These are phyloP conservation scores for Trichosurus vulpecula DNA, from an alignment of 2,797 vertebrate genomes.

Conservation along the genomic window DNA sequence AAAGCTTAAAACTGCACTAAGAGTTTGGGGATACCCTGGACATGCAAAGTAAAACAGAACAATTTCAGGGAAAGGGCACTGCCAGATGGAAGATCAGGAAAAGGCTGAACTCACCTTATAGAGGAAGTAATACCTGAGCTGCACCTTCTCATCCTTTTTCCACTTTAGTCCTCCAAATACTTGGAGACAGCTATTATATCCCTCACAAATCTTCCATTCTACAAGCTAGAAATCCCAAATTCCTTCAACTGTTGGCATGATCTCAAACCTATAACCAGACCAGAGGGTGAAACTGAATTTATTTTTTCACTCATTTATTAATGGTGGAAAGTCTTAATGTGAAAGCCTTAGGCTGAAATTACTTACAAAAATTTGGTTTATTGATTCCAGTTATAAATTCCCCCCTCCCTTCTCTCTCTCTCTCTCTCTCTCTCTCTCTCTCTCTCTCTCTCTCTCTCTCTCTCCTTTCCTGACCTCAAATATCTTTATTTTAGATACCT, in stretches of 20 bases:
- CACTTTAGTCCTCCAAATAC: neutral
- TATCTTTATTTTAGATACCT: no score
- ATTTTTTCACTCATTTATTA: neutral
- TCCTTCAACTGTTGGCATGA: neutral
- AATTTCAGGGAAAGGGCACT: neutral
- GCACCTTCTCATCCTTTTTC: neutral
- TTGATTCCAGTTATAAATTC: neutral
- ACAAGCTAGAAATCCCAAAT: neutral
- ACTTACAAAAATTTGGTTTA: neutral
- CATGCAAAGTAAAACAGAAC: neutral
- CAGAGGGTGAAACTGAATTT: neutral
- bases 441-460: no score
- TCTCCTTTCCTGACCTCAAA: no score
- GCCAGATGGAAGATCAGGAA: neutral
- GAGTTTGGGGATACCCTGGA: neutral
- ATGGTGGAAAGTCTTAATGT: neutral
- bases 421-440: no score
- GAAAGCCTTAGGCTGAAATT: neutral
- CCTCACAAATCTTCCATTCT: neutral
- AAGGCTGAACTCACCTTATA: neutral
- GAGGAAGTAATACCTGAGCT: neutral
- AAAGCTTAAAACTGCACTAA: neutral
- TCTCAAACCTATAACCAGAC: neutral
- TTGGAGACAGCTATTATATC: neutral
- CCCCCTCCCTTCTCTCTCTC: no score